Evolutionary conservation across 2,797 vertebrate species (phyloP).

Genomic region (Rhinophrynus dorsalis): DNA sequence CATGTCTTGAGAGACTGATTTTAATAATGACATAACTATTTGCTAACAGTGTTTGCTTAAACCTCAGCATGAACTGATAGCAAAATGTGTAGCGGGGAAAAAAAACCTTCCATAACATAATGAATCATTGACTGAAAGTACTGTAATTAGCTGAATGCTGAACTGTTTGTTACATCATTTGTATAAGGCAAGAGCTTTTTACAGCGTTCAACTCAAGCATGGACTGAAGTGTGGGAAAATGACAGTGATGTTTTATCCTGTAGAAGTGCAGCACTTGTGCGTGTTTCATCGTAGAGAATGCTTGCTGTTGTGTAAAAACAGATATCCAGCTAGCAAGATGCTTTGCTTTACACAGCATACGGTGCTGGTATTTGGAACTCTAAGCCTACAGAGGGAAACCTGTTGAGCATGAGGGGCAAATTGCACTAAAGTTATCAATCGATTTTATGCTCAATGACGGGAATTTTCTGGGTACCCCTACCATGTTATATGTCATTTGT

Average conservation of each 20-base stretch:
- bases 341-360: too few relatives aligned
- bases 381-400: too few relatives aligned
- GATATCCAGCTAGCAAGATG: too few relatives aligned
- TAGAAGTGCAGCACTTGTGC: not conserved
- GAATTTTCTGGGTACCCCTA: too few relatives aligned
- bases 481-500: too few relatives aligned
- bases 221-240: slow-evolving; percentile 14
- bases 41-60: slow-evolving; percentile 30
- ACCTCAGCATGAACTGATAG: slow-evolving; percentile 35
- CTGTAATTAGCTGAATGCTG: slow-evolving; percentile 43
- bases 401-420: too few relatives aligned
- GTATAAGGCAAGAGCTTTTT: slow-evolving; percentile 25
- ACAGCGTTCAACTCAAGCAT: slow-evolving; percentile 4
- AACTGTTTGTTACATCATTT: slow-evolving; percentile 38
- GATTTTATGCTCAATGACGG: too few relatives aligned
- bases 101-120: slow-evolving; percentile 28
- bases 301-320: too few relatives aligned
- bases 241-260: slow-evolving; percentile 9
- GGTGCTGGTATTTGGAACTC: too few relatives aligned
- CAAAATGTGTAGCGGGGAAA: slow-evolving; percentile 28
- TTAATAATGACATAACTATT: slow-evolving; percentile 28
- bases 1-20: slow-evolving; percentile 16
- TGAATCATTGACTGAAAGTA: slow-evolving; percentile 44
- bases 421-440: too few relatives aligned
- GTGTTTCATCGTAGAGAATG: not conserved